Conservation (phyloP, 2,888 invertebrate species). For the Drosophila hamatofila region DNA sequence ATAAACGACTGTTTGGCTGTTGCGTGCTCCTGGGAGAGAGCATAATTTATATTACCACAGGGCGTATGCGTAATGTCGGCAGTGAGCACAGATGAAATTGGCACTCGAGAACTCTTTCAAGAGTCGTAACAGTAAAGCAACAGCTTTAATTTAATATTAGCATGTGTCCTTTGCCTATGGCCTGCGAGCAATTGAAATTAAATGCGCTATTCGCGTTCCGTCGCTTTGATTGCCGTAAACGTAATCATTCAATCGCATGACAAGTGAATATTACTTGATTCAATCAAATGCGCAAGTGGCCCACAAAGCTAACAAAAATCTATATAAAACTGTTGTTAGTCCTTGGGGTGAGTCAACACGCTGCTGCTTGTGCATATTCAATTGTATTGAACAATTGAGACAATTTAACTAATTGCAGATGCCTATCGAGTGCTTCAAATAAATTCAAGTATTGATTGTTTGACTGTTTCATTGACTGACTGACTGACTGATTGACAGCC, state of each 20-base stretch:
- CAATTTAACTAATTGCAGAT: constrained; percentile 67
- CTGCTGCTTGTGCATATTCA: constrained; percentile 20
- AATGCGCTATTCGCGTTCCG: constrained; percentile 28
- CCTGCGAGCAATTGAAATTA: constrained; percentile 10
- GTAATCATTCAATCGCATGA: constrained; percentile 74
- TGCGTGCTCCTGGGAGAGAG: constrained; percentile 7
- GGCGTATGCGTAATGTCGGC: constrained; percentile 26
- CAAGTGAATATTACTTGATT: constrained; percentile 66
- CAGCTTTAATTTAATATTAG: constrained; percentile 7
- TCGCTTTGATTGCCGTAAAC: constrained; percentile 36
- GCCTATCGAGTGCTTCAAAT: constrained; percentile 42
- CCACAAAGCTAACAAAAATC: neutral
- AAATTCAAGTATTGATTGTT: constrained; percentile 42
- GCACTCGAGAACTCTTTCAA: neutral
- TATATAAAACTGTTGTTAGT: neutral
- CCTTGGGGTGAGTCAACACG: neutral
- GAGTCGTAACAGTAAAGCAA: neutral
- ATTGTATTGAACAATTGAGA: constrained; percentile 37
- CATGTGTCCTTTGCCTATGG: constrained; percentile 4
- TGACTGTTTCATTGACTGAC: constrained; percentile 58
- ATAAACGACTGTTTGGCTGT: neutral
- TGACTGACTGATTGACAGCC: constrained; percentile 52
- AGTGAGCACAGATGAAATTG: neutral
- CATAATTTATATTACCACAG: constrained; percentile 25
- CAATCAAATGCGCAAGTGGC: constrained; percentile 42